Base-by-base conservation (phyloP, 2,113 vertebrate species). In the Entosphenus tridentatus region DNA sequence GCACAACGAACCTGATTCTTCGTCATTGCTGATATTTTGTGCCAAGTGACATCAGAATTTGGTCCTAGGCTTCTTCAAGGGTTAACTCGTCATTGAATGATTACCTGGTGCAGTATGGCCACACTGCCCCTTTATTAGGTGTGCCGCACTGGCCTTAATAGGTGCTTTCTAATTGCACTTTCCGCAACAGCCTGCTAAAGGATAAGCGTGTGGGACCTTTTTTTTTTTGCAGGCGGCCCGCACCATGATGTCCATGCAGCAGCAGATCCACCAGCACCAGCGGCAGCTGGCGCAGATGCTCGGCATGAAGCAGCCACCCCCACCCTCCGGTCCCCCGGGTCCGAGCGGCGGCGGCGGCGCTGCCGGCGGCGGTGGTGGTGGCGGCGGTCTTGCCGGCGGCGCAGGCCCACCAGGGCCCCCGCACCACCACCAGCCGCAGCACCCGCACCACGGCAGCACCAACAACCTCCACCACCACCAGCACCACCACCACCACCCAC, bases 221-320 rank as follows among this genome's bases (percentile, higher is more conserved):
- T 3, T 39, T 57, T 67, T 14, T 67, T 16, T 71, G 67, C 67
- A 71, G 67, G 70, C 70, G 56, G 82, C 80, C 74, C 92, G 93
- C 77, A 83, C 86, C 71, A 81, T 95, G 71, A 83, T 84, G 73
- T 39, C 39, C 39, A 83, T 86, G 68, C 84, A 89, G 75, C 86
- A 87, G 76, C 89, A 88, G 68, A 85, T 89, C 86, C 88, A 95
- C 83, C 89, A 86, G 71, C 85, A 84, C 7, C 82, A 86, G 56
- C 87, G 89, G 70, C 89, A 90, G 72, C 82, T 95, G n/a, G 89
- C 92, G 74, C 84, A 86, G 73, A 85, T 80, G 75, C 80, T 93
- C 76, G 72, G 83, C 76, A 80, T 91, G 78, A 96, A 96, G 79
- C 88, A 90, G 70, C 83, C 82, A 55, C 79, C 80, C 13, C 81